These are phyloP conservation scores for Agraylea sexmaculata DNA, from an alignment of 1,140 invertebrate species.

Conservation along the genomic window DNA sequence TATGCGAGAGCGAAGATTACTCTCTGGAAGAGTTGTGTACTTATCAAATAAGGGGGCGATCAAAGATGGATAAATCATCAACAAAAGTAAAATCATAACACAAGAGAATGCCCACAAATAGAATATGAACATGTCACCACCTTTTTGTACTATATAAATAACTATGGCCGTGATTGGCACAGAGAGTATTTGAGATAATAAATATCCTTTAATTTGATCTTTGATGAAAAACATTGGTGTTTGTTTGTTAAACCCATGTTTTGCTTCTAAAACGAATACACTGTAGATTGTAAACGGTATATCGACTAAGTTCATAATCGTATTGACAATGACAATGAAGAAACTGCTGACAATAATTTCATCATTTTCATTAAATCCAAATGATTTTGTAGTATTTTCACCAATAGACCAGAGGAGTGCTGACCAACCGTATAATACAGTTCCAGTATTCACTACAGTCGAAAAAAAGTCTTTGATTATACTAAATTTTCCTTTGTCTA, in stretches of 20 bases:
- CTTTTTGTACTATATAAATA: constrained; percentile 81
- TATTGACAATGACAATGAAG: constrained; percentile 64
- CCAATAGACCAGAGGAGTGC: constrained; percentile 53
- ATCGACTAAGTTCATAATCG: constrained; percentile 58
- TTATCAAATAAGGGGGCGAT: constrained; percentile 99
- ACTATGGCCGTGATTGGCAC: constrained; percentile 70
- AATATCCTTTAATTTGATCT: constrained; percentile 82
- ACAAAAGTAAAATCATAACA: constrained; percentile 61
- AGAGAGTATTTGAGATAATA: constrained; percentile 64
- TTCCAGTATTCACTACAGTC: constrained; percentile 60
- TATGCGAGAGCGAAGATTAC: constrained; percentile 74
- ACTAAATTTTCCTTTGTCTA: constrained; percentile 73
- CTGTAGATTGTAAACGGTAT: constrained; percentile 82
- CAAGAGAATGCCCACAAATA: constrained; percentile 90
- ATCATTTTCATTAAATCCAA: constrained; percentile 44
- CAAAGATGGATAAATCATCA: constrained; percentile 91
- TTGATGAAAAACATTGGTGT: constrained; percentile 86
- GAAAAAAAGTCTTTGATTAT: constrained; percentile 61
- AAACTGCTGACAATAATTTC: constrained; percentile 66
- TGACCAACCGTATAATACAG: constrained; percentile 44
- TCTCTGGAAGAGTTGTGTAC: constrained; percentile 90
- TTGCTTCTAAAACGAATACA: constrained; percentile 92
- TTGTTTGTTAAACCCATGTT: constrained; percentile 98
- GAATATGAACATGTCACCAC: constrained; percentile 87
- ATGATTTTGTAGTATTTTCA: constrained; percentile 37